Base-by-base conservation (phyloP, 2,113 vertebrate species). In the Sturnus vulgaris region DNA sequence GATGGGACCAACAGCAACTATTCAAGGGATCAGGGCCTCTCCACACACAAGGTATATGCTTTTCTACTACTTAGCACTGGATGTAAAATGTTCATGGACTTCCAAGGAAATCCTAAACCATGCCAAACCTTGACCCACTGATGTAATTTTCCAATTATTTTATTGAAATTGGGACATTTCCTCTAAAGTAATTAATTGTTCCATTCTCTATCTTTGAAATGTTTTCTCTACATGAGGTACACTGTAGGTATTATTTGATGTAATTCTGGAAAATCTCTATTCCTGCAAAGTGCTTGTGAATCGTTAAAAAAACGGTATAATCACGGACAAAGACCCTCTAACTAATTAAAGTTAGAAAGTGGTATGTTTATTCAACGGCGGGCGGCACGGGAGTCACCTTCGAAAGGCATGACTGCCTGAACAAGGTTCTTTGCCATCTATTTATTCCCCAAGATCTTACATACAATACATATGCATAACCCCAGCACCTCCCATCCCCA, bases 11-110 rank as follows among this genome's bases (percentile, higher is more conserved):
- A 47, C 4, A 27, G 23, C 44, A 64, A 63, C 35, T 55, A 17
- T 25, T 71, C 30, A 20, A 70, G 66, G 33, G 37, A n/a, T 14
- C 13, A 65, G 19, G 6, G 10, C 10, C 30, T 19, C 52, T 37
- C 23, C 59, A n/a, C 0, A 0, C 19, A n/a, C 4, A 66, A 70
- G 14, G n/a, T n/a, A 52, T n/a, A 10, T 30, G 24, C 33, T 89
- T 60, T 59, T 40, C 9, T 13, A 33, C 13, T 1, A 1, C 19
- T 37, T 59, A 59, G 18, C 44, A 64, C 12, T 18, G 14, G 68
- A 59, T 7, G 7, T 27, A 76, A 86, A 71, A 82, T 15, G 25
- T 47, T 70, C 19, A 16, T 4, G 21, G 40, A 55, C 42, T 84
- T 92, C 61, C 3, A 6, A 84, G 50, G 44, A 75, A 78, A 78